Conservation (phyloP, 2,113 vertebrate species). For the Pipa parva region DNA sequence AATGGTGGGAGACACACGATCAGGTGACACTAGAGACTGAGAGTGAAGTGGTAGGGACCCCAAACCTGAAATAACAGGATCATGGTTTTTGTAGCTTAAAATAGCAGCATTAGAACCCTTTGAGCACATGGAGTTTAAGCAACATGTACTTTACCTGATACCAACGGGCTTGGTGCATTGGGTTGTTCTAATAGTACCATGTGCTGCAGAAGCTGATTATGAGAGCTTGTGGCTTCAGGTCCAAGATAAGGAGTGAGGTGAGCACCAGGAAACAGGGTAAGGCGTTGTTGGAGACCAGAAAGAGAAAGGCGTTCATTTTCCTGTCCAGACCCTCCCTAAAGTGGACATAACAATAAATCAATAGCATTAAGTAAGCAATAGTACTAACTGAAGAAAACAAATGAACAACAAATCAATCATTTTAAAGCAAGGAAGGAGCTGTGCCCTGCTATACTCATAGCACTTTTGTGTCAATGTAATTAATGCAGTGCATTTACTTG, state of each 20-base stretch:
- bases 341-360: too few relatives aligned
- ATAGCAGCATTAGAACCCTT: too few relatives aligned
- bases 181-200: slow-evolving; percentile 91
- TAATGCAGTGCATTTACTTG: too few relatives aligned
- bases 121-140: slow-evolving; percentile 45
- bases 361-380: too few relatives aligned
- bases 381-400: too few relatives aligned
- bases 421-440: too few relatives aligned
- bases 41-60: slow-evolving; percentile 76
- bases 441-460: too few relatives aligned
- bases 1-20: slow-evolving; percentile 76
- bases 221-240: slow-evolving; percentile 64
- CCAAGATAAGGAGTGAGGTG: slow-evolving; percentile 90
- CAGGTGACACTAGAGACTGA: slow-evolving; percentile 66
- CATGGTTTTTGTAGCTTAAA: too few relatives aligned
- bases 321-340: slow-evolving; percentile 74
- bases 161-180: slow-evolving; percentile 74
- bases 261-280: slow-evolving; percentile 80
- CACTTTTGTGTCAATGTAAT: too few relatives aligned
- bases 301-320: slow-evolving; percentile 77
- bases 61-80: slow-evolving; percentile 75
- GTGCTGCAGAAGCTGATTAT: slow-evolving; percentile 88
- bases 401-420: too few relatives aligned
- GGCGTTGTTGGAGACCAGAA: slow-evolving; percentile 75
- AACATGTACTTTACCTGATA: slow-evolving; percentile 70